phyloP scores from a whole-genome alignment of 2,113 vertebrate species.

The Phyllopteryx taeniolatus region DNA sequence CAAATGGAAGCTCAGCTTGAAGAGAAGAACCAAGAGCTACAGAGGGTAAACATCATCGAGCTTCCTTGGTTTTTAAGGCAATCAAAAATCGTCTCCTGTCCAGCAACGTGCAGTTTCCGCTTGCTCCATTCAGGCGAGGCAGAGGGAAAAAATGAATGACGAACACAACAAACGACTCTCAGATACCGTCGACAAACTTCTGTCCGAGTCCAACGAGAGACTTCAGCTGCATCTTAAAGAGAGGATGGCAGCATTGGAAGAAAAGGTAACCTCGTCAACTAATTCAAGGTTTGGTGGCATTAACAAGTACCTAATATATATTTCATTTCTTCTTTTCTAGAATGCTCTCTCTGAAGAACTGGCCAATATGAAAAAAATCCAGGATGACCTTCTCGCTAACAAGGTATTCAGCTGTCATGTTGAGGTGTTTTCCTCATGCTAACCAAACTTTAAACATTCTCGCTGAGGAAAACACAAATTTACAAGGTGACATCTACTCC shows the following conservation, averaged over 20 bases:
- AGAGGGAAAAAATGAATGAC: slow-evolving; percentile 92
- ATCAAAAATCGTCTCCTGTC: neutral
- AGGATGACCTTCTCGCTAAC: slow-evolving; percentile 87
- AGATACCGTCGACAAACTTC: slow-evolving; percentile 87
- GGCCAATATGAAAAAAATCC: slow-evolving; percentile 91
- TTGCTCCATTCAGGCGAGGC: slow-evolving; percentile 76
- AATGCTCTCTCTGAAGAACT: slow-evolving; percentile 90
- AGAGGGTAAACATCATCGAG: slow-evolving; percentile 73
- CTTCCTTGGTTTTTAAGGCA: neutral
- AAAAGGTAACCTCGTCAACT: slow-evolving; percentile 74
- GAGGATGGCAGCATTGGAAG: slow-evolving; percentile 89
- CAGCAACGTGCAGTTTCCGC: neutral
- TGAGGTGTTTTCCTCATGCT: neutral
- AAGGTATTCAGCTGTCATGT: slow-evolving; percentile 69
- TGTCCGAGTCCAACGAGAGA: slow-evolving; percentile 90
- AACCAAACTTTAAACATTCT: neutral
- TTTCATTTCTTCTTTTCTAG: slow-evolving; percentile 51
- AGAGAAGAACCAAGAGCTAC: slow-evolving; percentile 91
- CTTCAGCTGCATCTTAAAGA: slow-evolving; percentile 92
- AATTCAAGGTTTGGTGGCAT: neutral
- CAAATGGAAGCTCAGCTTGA: slow-evolving; percentile 90
- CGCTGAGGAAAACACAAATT: neutral
- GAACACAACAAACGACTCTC: slow-evolving; percentile 93
- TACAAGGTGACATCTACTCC: neutral
- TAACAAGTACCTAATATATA: neutral